phyloP scores from a whole-genome alignment of 2,113 vertebrate genomes.

The Numida meleagris region DNA sequence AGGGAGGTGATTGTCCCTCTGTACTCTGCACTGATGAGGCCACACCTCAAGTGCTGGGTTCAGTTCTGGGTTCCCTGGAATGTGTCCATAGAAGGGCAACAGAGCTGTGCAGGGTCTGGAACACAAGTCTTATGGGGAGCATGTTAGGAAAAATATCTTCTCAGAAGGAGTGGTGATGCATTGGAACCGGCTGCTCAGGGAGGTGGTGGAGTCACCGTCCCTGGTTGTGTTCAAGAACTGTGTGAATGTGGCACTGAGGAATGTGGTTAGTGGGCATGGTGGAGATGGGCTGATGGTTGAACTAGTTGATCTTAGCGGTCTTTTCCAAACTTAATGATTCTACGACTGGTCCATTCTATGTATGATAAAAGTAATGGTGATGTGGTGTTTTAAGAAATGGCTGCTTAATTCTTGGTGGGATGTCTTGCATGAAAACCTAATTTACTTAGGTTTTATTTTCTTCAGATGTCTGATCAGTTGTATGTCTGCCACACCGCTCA shows the following conservation, averaged over 20 bases:
- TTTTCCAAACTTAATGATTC: background rate
- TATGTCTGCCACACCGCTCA: background rate
- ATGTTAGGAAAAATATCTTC: background rate
- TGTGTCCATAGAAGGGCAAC: no score
- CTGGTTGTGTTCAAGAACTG: background rate
- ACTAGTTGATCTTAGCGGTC: background rate
- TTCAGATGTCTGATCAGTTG: background rate
- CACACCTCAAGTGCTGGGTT: no score
- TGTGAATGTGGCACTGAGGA: background rate
- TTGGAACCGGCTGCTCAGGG: background rate
- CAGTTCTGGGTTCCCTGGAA: no score
- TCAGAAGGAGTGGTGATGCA: background rate
- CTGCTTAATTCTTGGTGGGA: background rate
- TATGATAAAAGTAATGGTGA: background rate
- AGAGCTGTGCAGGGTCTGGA: no score
- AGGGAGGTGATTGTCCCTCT: no score
- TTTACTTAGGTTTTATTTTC: background rate
- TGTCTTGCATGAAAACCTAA: background rate
- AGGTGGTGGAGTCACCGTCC: background rate
- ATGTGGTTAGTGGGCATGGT: background rate
- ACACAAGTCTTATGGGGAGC: no score
- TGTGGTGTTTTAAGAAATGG: background rate
- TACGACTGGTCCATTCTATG: background rate
- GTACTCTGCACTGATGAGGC: no score
- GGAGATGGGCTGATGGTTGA: background rate